A percentile compares a stretch with the other conserved stretches of the same genome.
Evolutionary conservation across 2,888 invertebrate genomes (phyloP).

Genomic region (Globia sparganii): DNA sequence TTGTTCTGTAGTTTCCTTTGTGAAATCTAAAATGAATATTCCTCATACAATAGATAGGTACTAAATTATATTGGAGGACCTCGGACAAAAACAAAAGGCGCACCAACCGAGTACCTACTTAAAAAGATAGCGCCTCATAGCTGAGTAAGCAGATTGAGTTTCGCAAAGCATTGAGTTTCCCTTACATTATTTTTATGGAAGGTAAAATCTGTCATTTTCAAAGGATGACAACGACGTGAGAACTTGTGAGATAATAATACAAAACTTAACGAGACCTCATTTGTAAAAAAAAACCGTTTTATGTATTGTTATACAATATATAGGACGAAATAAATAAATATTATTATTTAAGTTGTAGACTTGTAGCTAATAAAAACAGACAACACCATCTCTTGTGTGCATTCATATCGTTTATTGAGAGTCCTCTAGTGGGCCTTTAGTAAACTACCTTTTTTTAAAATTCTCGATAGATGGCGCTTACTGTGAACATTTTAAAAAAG

Average conservation of each 20-base stretch:
- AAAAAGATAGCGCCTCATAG: background rate
- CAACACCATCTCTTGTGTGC: slow-evolving; percentile 23
- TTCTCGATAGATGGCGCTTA: slow-evolving; percentile 9
- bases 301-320: background rate
- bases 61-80: background rate
- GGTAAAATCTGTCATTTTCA: background rate
- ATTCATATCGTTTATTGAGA: background rate
- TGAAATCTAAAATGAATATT: background rate
- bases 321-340: background rate
- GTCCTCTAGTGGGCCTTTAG: slow-evolving; percentile 1
- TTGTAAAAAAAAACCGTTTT: background rate
- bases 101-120: background rate
- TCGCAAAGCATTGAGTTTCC: background rate
- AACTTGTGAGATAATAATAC: background rate
- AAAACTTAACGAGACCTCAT: too few relatives aligned
- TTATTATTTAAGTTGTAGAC: background rate
- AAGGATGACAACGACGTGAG: background rate
- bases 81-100: background rate
- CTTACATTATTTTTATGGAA: too few relatives aligned
- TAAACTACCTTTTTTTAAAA: background rate
- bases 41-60: background rate
- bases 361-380: background rate
- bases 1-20: slow-evolving; percentile 10
- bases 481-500: accelerated
- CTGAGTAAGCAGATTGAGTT: slow-evolving; percentile 2